These are phyloP conservation scores for Lasioglossum calceatum DNA, from an alignment of 2,888 invertebrate species.

Conservation along the genomic window DNA sequence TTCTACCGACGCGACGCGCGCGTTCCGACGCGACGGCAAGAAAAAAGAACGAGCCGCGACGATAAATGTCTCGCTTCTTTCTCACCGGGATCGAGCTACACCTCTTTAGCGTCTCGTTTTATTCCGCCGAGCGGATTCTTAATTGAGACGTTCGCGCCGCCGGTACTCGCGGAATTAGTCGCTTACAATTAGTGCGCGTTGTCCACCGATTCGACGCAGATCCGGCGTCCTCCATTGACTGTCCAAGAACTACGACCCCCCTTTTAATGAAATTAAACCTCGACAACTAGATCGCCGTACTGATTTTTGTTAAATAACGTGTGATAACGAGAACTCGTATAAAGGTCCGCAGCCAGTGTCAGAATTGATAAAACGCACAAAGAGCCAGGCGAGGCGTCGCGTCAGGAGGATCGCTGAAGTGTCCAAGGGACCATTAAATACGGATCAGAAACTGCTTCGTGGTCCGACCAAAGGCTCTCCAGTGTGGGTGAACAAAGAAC, in stretches of 20 bases:
- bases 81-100: background rate
- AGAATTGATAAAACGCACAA: background rate
- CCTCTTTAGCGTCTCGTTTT: background rate
- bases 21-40: background rate
- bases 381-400: background rate
- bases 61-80: conserved; percentile 12
- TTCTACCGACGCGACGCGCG: background rate
- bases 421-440: background rate
- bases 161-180: background rate
- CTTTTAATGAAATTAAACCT: background rate
- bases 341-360: background rate
- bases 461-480: background rate
- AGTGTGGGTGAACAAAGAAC: background rate
- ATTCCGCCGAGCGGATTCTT: background rate
- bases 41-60: background rate
- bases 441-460: background rate
- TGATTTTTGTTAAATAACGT: too few relatives aligned
- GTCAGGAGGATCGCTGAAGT: background rate
- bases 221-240: background rate
- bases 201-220: background rate
- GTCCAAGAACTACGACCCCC: background rate
- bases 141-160: background rate
- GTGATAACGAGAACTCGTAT: too few relatives aligned
- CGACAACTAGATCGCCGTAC: background rate
- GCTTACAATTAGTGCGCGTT: background rate